Evolutionary conservation across 2,888 invertebrate genomes (phyloP).

Genomic region (Protodeltote pygarga): DNA sequence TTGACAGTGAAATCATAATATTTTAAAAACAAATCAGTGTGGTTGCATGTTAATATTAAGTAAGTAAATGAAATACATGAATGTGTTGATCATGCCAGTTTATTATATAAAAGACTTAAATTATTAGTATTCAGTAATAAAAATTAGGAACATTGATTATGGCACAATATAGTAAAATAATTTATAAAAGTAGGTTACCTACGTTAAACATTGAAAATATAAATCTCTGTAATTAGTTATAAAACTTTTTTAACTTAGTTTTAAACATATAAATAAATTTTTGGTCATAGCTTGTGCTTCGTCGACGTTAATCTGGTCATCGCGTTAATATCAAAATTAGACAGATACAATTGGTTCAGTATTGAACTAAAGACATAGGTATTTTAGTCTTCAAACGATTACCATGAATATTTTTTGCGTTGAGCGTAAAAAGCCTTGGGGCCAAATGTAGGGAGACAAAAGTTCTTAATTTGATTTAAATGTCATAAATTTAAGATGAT

Average conservation of each 20-base stretch:
- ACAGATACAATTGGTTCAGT: no score
- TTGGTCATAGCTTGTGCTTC: no score
- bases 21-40: slow-evolving; percentile 44
- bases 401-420: no score
- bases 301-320: no score
- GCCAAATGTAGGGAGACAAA: no score
- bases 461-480: no score
- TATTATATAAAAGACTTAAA: slow-evolving; percentile 28
- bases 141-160: slow-evolving; percentile 42
- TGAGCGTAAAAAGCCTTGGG: no score
- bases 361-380: no score
- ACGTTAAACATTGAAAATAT: not conserved
- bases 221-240: not conserved
- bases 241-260: not conserved
- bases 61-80: slow-evolving; percentile 44
- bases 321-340: no score
- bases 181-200: not conserved
- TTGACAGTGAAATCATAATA: slow-evolving; percentile 26
- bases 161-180: slow-evolving; percentile 36
- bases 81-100: slow-evolving; percentile 20
- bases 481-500: no score
- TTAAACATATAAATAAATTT: not conserved
- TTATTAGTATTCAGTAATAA: slow-evolving; percentile 14
- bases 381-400: no score
- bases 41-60: slow-evolving; percentile 25